Conservation (phyloP, 2,797 vertebrate species). For the Threskiornis aethiopicus region DNA sequence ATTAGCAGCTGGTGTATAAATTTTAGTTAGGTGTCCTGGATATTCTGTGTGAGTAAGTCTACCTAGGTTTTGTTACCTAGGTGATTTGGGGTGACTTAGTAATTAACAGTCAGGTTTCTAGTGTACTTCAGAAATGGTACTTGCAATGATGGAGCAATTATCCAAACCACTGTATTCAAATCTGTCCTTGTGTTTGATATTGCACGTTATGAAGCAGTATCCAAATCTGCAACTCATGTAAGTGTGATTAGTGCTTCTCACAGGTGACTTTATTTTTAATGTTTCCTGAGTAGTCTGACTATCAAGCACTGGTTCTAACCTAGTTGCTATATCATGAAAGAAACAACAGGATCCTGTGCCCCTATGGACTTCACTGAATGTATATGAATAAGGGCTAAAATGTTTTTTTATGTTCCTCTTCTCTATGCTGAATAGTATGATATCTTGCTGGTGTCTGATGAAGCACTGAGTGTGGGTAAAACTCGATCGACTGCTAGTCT, state of each 20-base stretch:
- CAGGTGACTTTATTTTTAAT: not conserved
- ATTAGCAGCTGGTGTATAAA: not conserved
- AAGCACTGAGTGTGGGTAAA: not conserved
- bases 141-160: not conserved
- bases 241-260: not conserved
- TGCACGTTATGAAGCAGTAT: accelerated
- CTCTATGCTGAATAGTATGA: not conserved
- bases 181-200: not conserved
- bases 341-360: not conserved
- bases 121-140: not conserved
- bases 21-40: not conserved
- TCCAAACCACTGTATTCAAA: not conserved
- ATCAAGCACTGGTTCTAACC: not conserved
- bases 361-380: not conserved
- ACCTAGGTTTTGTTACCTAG: not conserved
- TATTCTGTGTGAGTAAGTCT: not conserved
- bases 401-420: not conserved
- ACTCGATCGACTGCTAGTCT: not conserved
- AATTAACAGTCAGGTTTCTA: not conserved
- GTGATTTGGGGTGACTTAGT: not conserved
- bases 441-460: not conserved
- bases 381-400: not conserved
- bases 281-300: not conserved
- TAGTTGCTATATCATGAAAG: not conserved
- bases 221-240: not conserved